Percentiles rank a stretch among this genome's conserved stretches.
These are phyloP conservation scores for Ceyx cyanopectus DNA, from an alignment of 2,113 vertebrate species.

Conservation along the genomic window DNA sequence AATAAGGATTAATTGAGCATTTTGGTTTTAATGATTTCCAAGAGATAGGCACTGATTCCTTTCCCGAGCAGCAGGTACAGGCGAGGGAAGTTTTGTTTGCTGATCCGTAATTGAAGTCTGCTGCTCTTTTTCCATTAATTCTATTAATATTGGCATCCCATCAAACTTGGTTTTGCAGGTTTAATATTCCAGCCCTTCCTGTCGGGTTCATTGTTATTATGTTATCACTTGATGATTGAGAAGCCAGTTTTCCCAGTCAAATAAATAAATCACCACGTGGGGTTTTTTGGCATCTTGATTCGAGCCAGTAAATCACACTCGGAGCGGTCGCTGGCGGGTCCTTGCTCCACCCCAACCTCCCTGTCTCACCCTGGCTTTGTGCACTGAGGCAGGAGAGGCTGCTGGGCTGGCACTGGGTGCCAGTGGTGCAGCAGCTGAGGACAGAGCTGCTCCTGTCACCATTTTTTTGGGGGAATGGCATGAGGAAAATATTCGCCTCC, in stretches of 20 bases:
- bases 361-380: not conserved
- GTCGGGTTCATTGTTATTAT: conserved; percentile 9
- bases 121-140: conserved; percentile 53
- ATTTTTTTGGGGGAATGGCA: not conserved
- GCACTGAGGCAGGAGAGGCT: not conserved
- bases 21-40: conserved; percentile 74
- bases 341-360: not conserved
- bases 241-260: conserved; percentile 39
- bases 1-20: conserved; percentile 77
- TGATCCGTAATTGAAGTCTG: conserved; percentile 66
- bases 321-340: not conserved
- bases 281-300: conserved; percentile 49
- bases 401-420: not conserved
- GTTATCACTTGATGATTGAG: conserved; percentile 30
- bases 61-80: conserved; percentile 18
- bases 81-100: conserved; percentile 57
- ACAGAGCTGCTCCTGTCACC: not conserved
- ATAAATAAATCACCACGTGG: conserved; percentile 11
- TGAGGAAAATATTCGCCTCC: not conserved
- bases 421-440: not conserved
- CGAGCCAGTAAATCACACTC: conserved; percentile 41
- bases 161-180: conserved; percentile 25
- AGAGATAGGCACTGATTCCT: conserved; percentile 38
- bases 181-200: conserved; percentile 25
- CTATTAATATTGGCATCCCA: conserved; percentile 29